phyloP scores from a whole-genome alignment of 2,888 invertebrate species.

The Sepiola atlantica region DNA sequence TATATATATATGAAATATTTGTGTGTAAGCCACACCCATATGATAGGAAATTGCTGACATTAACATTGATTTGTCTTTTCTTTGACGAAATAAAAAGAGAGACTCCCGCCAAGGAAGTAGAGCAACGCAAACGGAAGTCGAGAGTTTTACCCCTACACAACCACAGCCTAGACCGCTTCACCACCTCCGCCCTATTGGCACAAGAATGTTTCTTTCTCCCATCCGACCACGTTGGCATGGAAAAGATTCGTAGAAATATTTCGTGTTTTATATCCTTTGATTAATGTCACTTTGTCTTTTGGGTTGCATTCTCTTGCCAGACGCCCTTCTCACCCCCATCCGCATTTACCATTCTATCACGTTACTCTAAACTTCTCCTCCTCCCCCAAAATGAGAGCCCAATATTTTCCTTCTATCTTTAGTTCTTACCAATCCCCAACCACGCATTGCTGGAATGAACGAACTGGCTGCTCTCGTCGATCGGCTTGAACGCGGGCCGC shows the following conservation, averaged over 20 bases:
- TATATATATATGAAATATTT: not conserved
- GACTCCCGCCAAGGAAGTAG: not conserved
- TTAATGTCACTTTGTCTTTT: constrained; percentile 32
- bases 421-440: not conserved
- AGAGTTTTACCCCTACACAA: not conserved
- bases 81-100: constrained; percentile 32
- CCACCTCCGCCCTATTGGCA: not conserved
- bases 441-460: not conserved
- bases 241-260: constrained; percentile 32
- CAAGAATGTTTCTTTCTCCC: constrained; percentile 16
- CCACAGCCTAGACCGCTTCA: not conserved
- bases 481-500: not conserved
- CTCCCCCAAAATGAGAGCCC: not conserved
- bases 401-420: not conserved
- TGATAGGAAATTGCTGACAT: constrained; percentile 32
- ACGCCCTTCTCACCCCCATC: not conserved
- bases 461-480: not conserved
- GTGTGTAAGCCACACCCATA: not conserved
- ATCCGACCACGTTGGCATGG: not conserved
- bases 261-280: not conserved
- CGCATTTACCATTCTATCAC: not conserved
- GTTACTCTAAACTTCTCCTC: not conserved
- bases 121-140: constrained; percentile 6
- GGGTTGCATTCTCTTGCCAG: not conserved
- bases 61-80: not conserved